Conservation (phyloP, 2,113 vertebrate genomes). For the Oreochromis niloticus region DNA sequence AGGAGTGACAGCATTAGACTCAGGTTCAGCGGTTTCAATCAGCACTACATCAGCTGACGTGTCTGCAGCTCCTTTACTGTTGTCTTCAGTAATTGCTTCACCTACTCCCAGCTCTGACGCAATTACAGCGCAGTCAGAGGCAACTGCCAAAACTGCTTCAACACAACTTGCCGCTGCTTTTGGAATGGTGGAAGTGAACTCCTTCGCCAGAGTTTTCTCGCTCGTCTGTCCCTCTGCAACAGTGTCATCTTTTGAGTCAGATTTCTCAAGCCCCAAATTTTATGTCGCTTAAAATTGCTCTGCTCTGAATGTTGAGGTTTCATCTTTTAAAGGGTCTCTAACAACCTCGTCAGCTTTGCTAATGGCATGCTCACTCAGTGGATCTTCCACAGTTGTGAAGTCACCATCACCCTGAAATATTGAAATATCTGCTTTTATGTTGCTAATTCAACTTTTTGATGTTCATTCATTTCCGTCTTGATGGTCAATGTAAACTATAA, state of each 20-base stretch:
- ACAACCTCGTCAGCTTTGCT: background rate
- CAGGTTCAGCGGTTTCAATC: background rate
- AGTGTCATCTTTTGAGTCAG: background rate
- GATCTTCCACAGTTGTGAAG: background rate
- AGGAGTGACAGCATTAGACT: background rate
- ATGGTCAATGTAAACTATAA: background rate
- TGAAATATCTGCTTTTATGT: conserved; percentile 19
- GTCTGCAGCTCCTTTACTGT: background rate
- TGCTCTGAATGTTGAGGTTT: background rate
- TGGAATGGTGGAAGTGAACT: background rate
- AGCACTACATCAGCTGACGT: background rate
- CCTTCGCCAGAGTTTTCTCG: background rate
- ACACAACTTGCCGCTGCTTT: background rate
- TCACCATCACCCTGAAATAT: background rate
- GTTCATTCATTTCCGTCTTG: background rate
- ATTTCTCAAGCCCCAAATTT: background rate
- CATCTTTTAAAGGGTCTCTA: background rate
- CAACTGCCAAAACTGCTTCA: background rate
- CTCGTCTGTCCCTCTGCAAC: background rate
- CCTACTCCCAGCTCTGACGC: background rate
- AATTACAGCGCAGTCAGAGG: background rate
- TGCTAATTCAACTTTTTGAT: background rate
- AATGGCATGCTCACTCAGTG: background rate
- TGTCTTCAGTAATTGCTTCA: background rate
- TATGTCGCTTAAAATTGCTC: background rate